Evolutionary conservation across 1,140 invertebrate species (phyloP).

Genomic region (Drosophila lini): DNA sequence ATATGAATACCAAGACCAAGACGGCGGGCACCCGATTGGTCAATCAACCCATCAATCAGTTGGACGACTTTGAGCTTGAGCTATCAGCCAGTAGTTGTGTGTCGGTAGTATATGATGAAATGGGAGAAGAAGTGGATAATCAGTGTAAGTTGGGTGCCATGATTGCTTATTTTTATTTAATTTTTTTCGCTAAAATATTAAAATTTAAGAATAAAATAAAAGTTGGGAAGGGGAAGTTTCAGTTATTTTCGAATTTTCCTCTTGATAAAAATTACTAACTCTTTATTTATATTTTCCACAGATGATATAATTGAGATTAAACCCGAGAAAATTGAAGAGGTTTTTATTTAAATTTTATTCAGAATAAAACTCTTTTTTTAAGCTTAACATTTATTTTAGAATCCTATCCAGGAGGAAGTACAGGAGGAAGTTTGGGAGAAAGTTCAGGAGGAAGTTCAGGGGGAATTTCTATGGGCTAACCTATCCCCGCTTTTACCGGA

Average conservation of each 20-base stretch:
- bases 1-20: conserved; percentile 27
- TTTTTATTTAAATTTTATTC: neutral
- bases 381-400: neutral
- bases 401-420: neutral
- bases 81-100: neutral
- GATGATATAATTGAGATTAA: neutral
- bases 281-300: neutral
- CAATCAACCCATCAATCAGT: neutral
- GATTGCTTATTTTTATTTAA: neutral
- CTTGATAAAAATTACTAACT: no score
- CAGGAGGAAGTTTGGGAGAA: neutral
- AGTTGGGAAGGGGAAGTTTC: neutral
- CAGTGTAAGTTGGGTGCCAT: neutral
- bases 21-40: neutral
- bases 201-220: neutral
- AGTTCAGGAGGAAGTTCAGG: neutral
- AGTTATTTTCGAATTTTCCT: neutral
- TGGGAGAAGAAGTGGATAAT: neutral
- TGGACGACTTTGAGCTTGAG: conserved; percentile 13
- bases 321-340: neutral
- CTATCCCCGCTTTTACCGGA: neutral
- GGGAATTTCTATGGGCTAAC: neutral
- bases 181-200: neutral
- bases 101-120: conserved; percentile 6
- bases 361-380: neutral